Evolutionary conservation across 2,113 vertebrate genomes (phyloP), one percentile per base, ranked within the genome.

Genomic region (Xiphophorus couchianus): DNA sequence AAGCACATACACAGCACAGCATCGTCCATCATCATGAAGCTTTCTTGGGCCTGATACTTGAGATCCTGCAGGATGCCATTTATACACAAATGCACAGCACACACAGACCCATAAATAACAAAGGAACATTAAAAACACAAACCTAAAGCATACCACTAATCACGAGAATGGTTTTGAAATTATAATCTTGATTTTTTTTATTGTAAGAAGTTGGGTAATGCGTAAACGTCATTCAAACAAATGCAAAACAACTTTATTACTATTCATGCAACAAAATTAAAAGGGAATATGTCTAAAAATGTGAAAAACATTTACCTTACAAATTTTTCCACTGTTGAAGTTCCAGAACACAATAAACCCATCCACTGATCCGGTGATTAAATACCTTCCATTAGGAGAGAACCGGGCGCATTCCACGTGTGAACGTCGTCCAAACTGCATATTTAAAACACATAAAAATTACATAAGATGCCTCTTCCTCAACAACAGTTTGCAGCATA

Each of bases 1-100:
- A 99, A 99, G 90, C 95, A 96, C 96, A 99, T 96, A 80, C 97
- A 98, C 58, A 98, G 93, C 70, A 99, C 97, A 1, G 98, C 97
- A 77, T 99, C 97, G 62, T 99, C 98, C 98, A 99, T 99, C 97
- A 98, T 98, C 98, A 99, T 99, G 90, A 98, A 99, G 88, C 98
- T 98, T 84, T 99, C 97, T 68, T 99, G 97, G 5, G 96, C 97
- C 87, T 99, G 98, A 86, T 99, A 99, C 78, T 98, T 98, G 81
- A 99, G 90, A 93, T 99, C 98, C 98, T 99, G 15, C 37, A 67
- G 12, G 2, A 84, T 54, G 66, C 22, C 63, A 75, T 27, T 27
- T 33, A 77, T 27, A n/a, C 62, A 71, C 25, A 61, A 39, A 76
- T 9, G 69, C 15, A 48, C 5, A 17, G 74, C n/a, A 17, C 28